phyloP scores from a whole-genome alignment of 2,888 invertebrate species.

The Ichneumoninae sp. region DNA sequence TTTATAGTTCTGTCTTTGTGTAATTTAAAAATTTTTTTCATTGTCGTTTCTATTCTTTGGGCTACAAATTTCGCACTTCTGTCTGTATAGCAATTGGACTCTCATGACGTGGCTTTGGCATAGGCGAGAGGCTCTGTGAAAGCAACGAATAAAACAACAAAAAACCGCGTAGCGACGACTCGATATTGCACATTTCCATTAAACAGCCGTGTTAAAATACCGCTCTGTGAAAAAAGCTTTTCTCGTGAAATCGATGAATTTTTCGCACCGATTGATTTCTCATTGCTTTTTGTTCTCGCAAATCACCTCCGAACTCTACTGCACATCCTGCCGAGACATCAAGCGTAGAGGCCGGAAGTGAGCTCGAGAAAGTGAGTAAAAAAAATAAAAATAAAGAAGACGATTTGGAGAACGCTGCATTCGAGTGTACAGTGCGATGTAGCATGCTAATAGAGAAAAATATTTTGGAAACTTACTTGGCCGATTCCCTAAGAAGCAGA shows the following conservation, averaged over 20 bases:
- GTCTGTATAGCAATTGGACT: constrained; percentile 45
- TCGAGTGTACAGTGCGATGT: constrained; percentile 71
- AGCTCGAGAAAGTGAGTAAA: constrained; percentile 1
- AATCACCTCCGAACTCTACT: not conserved
- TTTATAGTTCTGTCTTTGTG: not conserved
- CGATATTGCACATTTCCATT: constrained; percentile 50
- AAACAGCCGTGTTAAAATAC: constrained; percentile 44
- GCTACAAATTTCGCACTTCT: constrained; percentile 37
- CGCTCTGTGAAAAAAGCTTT: constrained; percentile 18
- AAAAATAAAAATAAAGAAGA: constrained; percentile 24
- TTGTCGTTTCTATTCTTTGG: not conserved
- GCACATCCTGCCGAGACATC: not conserved
- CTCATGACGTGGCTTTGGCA: constrained; percentile 46
- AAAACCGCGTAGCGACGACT: constrained; percentile 44
- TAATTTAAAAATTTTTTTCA: not conserved
- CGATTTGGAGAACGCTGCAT: constrained; percentile 48
- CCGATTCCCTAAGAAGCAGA: constrained; percentile 86
- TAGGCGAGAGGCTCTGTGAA: constrained; percentile 51
- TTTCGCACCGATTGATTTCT: constrained; percentile 22
- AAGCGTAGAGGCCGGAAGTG: not conserved
- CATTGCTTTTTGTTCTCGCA: not conserved
- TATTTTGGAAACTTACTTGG: constrained; percentile 85
- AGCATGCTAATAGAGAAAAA: constrained; percentile 75
- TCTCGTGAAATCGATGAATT: not conserved
- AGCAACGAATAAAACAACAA: constrained; percentile 52